Evolutionary conservation across 2,888 invertebrate genomes (phyloP), one percentile per base, ranked within the genome.

Genomic region (Cynaeus angustus): DNA sequence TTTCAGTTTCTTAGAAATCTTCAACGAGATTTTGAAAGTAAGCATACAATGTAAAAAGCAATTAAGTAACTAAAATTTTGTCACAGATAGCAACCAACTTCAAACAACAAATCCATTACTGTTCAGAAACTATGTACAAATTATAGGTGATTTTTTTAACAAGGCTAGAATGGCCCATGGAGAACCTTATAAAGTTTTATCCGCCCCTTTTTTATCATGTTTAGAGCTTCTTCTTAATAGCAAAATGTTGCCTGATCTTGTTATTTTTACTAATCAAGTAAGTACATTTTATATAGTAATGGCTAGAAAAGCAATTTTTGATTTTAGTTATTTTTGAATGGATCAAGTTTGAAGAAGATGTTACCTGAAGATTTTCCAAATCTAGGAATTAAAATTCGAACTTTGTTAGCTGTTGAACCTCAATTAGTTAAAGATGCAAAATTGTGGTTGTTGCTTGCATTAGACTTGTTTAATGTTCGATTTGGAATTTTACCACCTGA

Each of bases 211-310:
- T 52, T 43, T 85, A 9, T 74, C 79, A 12, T 86, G 84, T 72
- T 78, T 86, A 52, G 81, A 83, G 64, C 80, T 85, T 79, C 72
- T 87, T 7, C 74, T 87, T 13, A 84, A 86, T 78, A 45, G 78
- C 76, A 14, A 79, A 82, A 30, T 80, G 82, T 52, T 62, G 26
- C 79, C 80, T 12, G 86, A 86, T 77, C 76, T 85, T 12, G 83
- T 85, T 76, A 77, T 86, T 33, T 85, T 85, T 68, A 80, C 84
- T 13, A 79, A 73, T 53, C 84, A 85, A 81, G 87, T 87, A 81
- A 65, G 38, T 28, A 14, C 26, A 12, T n/a, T n/a, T 13, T 45
- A 6, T 10, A 14, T 53, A 1, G 28, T 7, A n/a, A 10, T 28
- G 8, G 16, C 4, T 10, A 9, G 3, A 14, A n/a, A 48, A 7